Percentiles rank a stretch among this genome's conserved stretches.
These are phyloP conservation scores for Chironomus riparius DNA, from an alignment of 2,888 invertebrate genomes.

Conservation along the genomic window DNA sequence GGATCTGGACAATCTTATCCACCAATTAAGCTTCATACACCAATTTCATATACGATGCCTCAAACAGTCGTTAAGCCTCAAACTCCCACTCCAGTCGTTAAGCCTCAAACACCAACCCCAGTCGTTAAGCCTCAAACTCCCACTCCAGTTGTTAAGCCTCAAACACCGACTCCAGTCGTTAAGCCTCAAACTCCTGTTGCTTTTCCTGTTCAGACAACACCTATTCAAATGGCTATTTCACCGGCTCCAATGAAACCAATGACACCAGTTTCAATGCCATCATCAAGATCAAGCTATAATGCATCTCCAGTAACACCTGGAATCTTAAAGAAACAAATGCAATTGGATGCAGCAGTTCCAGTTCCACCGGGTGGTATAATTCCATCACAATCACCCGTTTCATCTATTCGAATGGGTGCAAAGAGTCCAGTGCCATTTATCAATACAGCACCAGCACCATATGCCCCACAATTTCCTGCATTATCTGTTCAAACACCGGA, in stretches of 20 bases:
- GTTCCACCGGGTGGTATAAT: background rate
- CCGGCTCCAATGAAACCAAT: background rate
- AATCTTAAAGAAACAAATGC: slow-evolving; percentile 12
- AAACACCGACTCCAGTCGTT: background rate
- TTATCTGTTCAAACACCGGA: slow-evolving; percentile 11
- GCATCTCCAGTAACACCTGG: slow-evolving; percentile 13
- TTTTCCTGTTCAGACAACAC: background rate
- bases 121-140: background rate
- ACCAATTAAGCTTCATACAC: background rate
- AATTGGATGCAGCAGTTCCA: slow-evolving; percentile 20
- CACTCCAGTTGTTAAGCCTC: background rate
- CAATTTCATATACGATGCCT: background rate
- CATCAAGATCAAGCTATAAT: background rate
- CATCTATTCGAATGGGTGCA: background rate
- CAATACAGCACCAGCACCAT: slow-evolving; percentile 21
- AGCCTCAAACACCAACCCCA: background rate
- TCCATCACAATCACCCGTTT: slow-evolving; percentile 11
- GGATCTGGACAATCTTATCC: background rate
- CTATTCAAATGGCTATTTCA: background rate
- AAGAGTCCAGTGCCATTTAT: slow-evolving; percentile 17
- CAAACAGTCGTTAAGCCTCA: background rate
- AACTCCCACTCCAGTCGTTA: background rate
- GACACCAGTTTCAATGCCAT: background rate
- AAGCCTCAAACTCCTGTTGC: background rate
- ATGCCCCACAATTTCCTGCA: slow-evolving; percentile 8